Evolutionary conservation across 1,140 invertebrate genomes (phyloP), one percentile per base, ranked within the genome.

Genomic region (Ceratina australensis): DNA sequence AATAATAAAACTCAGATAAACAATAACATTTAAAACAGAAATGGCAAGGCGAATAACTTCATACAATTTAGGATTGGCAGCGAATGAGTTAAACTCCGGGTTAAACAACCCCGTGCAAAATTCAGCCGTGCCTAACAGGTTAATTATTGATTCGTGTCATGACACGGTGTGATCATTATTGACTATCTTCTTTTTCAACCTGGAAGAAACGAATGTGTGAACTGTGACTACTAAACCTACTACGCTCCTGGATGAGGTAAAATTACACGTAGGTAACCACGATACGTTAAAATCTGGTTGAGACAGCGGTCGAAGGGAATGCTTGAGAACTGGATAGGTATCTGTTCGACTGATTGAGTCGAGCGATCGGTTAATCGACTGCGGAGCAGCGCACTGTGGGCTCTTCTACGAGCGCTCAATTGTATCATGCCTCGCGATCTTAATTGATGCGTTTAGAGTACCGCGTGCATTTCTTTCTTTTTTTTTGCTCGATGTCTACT

Each of bases 221-320:
- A 33, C 5, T 33, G 28, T 10, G 33, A 42, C 10, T 42, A 7
- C 33, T 7, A 10, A 2, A 42, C 2, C 33, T n/a, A 42, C 5
- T 42, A 42, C 49, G 15, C 26, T 2, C 15, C 20, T 22, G 71
- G 22, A 67, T n/a, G 33, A 7, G 26, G 50, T 22, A 33, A 78
- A n/a, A n/a, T n/a, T n/a, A n/a, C n/a, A 78, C 54, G 63, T 49
- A 64, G 56, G 68, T 60, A 28, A n/a, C n/a, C 49, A 59, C 28
- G 28, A 77, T 57, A 71, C n/a, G 47, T 16, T 57, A 24, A 16
- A n/a, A 7, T 2, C 2, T 28, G 60, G 47, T 63, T 63, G 57
- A 67, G 74, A 77, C 74, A 56, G 28, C 5, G 74, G n/a, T 52
- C 15, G 16, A 20, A n/a, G 54, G 20, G 49, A 47, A 72, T 47